A percentile compares a stretch with the other conserved stretches of the same genome.
Evolutionary conservation across 2,113 vertebrate genomes (phyloP).

Genomic region (Tragelaphus imberbis): DNA sequence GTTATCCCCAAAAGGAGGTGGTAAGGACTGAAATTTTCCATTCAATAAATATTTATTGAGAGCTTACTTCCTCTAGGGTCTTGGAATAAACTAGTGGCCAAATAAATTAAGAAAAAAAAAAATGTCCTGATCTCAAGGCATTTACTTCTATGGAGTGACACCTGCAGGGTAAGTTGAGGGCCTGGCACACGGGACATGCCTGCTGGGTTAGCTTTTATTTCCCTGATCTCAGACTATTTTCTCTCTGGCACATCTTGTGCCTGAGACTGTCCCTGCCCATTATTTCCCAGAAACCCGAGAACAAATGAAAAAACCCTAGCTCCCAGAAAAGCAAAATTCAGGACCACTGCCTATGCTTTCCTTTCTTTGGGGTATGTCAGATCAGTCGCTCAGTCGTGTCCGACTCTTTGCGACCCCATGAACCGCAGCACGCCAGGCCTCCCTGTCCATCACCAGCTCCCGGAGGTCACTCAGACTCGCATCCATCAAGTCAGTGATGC

Average conservation of each 20-base stretch:
- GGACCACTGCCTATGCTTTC: accelerated
- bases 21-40: neutral
- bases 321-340: neutral
- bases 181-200: accelerated
- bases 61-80: neutral
- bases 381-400: neutral
- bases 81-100: neutral
- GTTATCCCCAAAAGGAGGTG: accelerated
- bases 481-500: too few relatives aligned
- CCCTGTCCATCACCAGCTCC: too few relatives aligned
- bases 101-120: too few relatives aligned
- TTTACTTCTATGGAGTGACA: accelerated
- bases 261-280: neutral
- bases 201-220: too few relatives aligned
- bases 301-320: neutral
- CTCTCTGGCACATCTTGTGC: neutral
- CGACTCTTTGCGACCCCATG: neutral
- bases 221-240: neutral
- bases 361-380: neutral
- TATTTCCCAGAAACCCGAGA: neutral
- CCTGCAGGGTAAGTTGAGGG: accelerated
- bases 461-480: too few relatives aligned
- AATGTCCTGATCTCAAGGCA: too few relatives aligned
- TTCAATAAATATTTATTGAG: neutral
- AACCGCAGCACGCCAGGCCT: too few relatives aligned